phyloP scores from a whole-genome alignment of 2,888 invertebrate genomes.

The Phasia obesa region DNA sequence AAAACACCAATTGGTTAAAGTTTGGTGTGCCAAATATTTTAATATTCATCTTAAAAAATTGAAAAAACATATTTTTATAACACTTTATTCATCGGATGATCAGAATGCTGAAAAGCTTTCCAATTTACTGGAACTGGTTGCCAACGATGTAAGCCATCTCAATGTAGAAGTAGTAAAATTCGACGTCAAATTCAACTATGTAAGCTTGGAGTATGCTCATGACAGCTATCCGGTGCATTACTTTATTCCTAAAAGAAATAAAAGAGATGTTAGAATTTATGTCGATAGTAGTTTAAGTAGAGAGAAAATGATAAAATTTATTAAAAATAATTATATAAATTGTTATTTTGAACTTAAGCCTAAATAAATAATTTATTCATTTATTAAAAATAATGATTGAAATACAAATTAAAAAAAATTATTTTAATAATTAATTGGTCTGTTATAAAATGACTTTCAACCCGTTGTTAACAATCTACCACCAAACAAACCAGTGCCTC shows the following conservation, averaged over 20 bases:
- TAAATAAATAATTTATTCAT: too few species aligned
- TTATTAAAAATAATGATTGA: too few species aligned
- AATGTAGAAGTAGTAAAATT: slow-evolving; percentile 40
- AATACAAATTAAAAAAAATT: too few species aligned
- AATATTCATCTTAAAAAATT: not conserved
- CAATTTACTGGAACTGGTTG: not conserved
- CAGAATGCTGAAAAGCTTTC: not conserved
- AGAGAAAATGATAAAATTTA: slow-evolving; percentile 41
- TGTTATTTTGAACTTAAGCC: too few species aligned
- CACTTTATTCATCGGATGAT: slow-evolving; percentile 38
- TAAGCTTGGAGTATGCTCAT: slow-evolving; percentile 41
- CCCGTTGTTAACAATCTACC: too few species aligned
- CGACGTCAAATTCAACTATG: slow-evolving; percentile 33
- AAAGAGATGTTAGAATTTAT: not conserved
- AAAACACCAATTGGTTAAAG: slow-evolving; percentile 18
- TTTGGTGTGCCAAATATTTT: slow-evolving; percentile 39
- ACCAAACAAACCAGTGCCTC: too few species aligned
- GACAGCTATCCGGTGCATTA: slow-evolving; percentile 42
- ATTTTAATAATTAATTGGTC: too few species aligned
- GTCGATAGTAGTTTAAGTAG: not conserved
- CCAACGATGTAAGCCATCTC: not conserved
- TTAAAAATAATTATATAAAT: slow-evolving; percentile 12
- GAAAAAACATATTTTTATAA: slow-evolving; percentile 52
- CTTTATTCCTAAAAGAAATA: slow-evolving; percentile 40
- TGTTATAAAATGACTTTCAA: too few species aligned